These are phyloP conservation scores for Sepiola atlantica DNA, from an alignment of 2,888 invertebrate genomes.

Conservation along the genomic window DNA sequence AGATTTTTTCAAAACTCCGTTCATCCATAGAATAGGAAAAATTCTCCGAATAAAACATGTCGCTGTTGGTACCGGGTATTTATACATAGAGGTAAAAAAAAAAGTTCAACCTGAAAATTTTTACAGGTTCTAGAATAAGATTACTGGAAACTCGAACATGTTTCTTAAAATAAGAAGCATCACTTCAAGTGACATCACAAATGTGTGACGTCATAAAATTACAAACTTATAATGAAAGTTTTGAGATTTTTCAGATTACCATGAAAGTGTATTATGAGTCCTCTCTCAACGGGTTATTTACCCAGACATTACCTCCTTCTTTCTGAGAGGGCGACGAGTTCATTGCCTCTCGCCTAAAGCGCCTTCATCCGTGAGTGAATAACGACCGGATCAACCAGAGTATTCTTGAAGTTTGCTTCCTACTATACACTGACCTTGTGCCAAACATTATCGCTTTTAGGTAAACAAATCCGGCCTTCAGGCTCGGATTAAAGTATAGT, in stretches of 20 bases:
- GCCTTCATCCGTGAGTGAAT: too few species aligned
- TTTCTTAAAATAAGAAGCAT: neutral
- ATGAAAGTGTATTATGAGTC: too few species aligned
- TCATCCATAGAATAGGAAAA: neutral
- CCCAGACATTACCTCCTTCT: too few species aligned
- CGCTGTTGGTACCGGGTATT: neutral
- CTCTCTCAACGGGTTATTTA: too few species aligned
- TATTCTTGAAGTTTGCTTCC: too few species aligned
- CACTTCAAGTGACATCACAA: neutral
- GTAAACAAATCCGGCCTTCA: too few species aligned
- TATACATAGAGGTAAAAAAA: neutral
- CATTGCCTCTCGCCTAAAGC: too few species aligned
- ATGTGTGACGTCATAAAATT: neutral
- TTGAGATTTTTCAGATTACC: neutral
- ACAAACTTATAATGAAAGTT: neutral
- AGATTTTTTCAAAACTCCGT: neutral
- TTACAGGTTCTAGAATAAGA: conserved; percentile 5
- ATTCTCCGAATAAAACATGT: neutral
- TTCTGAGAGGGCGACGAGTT: too few species aligned
- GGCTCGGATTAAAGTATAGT: too few species aligned
- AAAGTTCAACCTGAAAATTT: neutral
- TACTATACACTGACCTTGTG: too few species aligned
- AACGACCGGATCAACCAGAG: too few species aligned
- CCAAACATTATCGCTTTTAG: too few species aligned
- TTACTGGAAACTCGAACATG: neutral